Evolutionary conservation across 2,888 invertebrate species (phyloP), one percentile per base, ranked within the genome.

Genomic region (Didymodactylos carnosus): DNA sequence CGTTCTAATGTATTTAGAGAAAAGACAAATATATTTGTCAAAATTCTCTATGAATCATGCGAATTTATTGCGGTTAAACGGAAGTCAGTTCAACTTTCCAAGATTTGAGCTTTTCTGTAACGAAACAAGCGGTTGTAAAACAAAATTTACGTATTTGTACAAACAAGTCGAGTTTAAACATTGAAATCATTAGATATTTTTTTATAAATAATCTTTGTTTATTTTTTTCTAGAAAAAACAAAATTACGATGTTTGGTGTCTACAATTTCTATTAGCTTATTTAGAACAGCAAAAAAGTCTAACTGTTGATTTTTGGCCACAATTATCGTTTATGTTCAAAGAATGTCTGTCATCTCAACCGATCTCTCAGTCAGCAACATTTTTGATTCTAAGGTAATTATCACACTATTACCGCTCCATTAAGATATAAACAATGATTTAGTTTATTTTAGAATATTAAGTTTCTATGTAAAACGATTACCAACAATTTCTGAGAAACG

Each of bases 401-500:
- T 0, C 13, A 14, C n/a, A n/a, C n/a, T n/a, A n/a, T n/a, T n/a
- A n/a, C n/a, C n/a, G n/a, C n/a, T n/a, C n/a, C n/a, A n/a, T n/a
- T n/a, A n/a, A n/a, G 25, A 5, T 53, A 27, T 19, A 53, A 39
- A 29, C 40, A 29, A n/a, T 71, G 49, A 25, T 69, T 76, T 43
- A 51, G 29, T 53, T 49, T 29, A 43, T 43, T 53, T 72, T 39
- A 62, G 27, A 27, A 25, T 46, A 70, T 35, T 62, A 62, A 62
- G 62, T 62, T 62, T 62, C 11, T 62, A 62, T n/a, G 35, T 62
- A 14, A 62, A 62, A 62, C 62, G 35, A 62, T 62, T 35, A n/a
- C 35, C 62, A 19, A 35, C 62, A 19, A 16, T 62, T 8, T 29
- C 35, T 80, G 90, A 91, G 79, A 88, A 89, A 78, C 90, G 90